Conservation (phyloP, 2,797 vertebrate genomes). For the Phataginus tricuspis region DNA sequence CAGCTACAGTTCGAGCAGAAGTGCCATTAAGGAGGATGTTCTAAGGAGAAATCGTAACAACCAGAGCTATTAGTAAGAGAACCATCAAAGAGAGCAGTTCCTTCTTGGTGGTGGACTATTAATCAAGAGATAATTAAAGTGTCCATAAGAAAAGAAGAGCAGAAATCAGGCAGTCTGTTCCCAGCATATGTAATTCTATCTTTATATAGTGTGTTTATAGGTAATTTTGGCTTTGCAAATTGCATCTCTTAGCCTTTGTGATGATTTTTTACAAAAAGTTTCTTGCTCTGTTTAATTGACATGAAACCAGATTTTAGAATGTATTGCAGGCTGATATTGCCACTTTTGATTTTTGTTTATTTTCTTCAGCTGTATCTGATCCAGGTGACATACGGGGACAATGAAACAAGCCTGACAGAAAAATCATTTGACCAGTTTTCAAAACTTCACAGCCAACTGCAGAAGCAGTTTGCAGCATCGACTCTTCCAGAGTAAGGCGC, state of each 20-base stretch:
- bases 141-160: constrained; percentile 77
- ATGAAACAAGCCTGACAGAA: constrained; percentile 85
- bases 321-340: neutral
- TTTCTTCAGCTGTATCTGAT: constrained; percentile 86
- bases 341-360: constrained; percentile 42
- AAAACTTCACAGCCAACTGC: constrained; percentile 89
- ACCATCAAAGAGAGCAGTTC: constrained; percentile 75
- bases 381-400: constrained; percentile 86
- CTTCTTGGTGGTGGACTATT: constrained; percentile 78
- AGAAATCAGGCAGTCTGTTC: constrained; percentile 79
- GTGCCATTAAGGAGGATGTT: constrained; percentile 10
- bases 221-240: constrained; percentile 28
- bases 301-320: neutral
- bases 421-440: constrained; percentile 90
- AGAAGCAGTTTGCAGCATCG: constrained; percentile 89
- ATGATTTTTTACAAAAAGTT: neutral
- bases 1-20: constrained; percentile 29
- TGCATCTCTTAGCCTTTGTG: neutral
- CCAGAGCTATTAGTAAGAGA: constrained; percentile 77
- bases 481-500: constrained; percentile 90
- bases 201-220: neutral
- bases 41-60: constrained; percentile 66
- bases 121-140: constrained; percentile 85
- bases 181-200: neutral
- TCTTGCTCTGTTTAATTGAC: neutral